phyloP scores from a whole-genome alignment of 2,888 invertebrate species.

The Melinaea marsaeus region DNA sequence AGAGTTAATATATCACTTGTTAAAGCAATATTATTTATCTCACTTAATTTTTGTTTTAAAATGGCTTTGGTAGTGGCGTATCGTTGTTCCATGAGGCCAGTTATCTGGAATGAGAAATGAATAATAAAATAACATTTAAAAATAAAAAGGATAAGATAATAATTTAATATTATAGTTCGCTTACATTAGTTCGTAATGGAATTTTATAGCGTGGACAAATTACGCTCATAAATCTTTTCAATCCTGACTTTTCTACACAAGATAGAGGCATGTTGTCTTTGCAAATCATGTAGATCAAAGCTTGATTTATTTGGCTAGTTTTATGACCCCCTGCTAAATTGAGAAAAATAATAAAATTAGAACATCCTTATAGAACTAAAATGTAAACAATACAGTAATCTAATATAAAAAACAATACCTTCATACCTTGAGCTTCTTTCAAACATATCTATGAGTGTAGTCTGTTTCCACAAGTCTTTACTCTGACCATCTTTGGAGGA shows the following conservation, averaged over 20 bases:
- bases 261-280: slow-evolving; percentile 28
- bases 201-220: slow-evolving; percentile 28
- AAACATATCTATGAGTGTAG: slow-evolving; percentile 18
- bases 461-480: slow-evolving; percentile 20
- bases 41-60: slow-evolving; percentile 25
- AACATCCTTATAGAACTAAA: slow-evolving; percentile 14
- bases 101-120: slow-evolving; percentile 28
- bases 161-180: slow-evolving; percentile 12
- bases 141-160: slow-evolving; percentile 20
- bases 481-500: slow-evolving; percentile 9
- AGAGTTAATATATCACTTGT: slow-evolving; percentile 22
- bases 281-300: slow-evolving; percentile 23
- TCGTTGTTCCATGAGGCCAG: slow-evolving; percentile 34
- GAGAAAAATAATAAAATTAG: slow-evolving; percentile 14
- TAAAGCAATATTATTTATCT: slow-evolving; percentile 20
- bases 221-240: slow-evolving; percentile 23
- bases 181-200: slow-evolving; percentile 16
- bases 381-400: slow-evolving; percentile 7
- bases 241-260: slow-evolving; percentile 30
- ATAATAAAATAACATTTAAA: slow-evolving; percentile 21
- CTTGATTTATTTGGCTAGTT: slow-evolving; percentile 21
- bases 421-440: slow-evolving; percentile 13
- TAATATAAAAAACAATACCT: slow-evolving; percentile 14
- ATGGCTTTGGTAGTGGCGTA: slow-evolving; percentile 28
- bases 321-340: slow-evolving; percentile 15